Conservation (phyloP, 2,113 vertebrate genomes). For the Engraulis encrasicolus region DNA sequence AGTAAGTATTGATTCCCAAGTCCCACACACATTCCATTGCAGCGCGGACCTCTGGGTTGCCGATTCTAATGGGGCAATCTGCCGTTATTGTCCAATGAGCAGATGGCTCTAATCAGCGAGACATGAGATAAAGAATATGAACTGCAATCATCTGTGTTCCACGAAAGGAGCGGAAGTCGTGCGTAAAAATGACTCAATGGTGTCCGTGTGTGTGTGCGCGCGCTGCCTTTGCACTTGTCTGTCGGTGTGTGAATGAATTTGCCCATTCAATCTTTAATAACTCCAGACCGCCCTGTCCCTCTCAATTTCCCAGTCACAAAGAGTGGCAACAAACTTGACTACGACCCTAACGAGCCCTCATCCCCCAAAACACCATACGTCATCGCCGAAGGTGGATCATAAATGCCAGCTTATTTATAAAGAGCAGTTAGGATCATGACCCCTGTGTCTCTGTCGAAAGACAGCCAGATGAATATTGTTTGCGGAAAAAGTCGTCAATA, state of each 20-base stretch:
- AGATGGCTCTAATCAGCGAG: not conserved
- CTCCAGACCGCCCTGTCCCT: constrained; percentile 14
- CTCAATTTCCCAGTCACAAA: constrained; percentile 4
- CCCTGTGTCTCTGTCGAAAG: not conserved
- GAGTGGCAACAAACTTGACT: constrained; percentile 21
- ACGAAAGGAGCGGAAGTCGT: constrained; percentile 7
- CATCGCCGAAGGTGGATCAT: constrained; percentile 78
- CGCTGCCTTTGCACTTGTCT: not conserved
- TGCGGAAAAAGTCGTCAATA: constrained; percentile 19
- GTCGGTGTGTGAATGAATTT: constrained; percentile 8
- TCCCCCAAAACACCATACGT: constrained; percentile 60
- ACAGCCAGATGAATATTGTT: constrained; percentile 20
- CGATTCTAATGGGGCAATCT: not conserved
- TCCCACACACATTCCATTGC: no score
- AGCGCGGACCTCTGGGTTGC: no score
- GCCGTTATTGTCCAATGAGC: not conserved
- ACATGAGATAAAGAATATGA: not conserved
- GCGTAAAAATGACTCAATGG: constrained; percentile 8
- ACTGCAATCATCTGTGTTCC: not conserved
- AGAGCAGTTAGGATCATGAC: constrained; percentile 58
- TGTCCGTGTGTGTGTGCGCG: not conserved
- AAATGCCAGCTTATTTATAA: constrained; percentile 77
- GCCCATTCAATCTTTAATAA: constrained; percentile 15
- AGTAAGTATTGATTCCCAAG: no score
- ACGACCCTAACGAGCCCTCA: not conserved